Evolutionary conservation across 2,113 vertebrate species (phyloP), one percentile per base, ranked within the genome.

Genomic region (Columba janthina): DNA sequence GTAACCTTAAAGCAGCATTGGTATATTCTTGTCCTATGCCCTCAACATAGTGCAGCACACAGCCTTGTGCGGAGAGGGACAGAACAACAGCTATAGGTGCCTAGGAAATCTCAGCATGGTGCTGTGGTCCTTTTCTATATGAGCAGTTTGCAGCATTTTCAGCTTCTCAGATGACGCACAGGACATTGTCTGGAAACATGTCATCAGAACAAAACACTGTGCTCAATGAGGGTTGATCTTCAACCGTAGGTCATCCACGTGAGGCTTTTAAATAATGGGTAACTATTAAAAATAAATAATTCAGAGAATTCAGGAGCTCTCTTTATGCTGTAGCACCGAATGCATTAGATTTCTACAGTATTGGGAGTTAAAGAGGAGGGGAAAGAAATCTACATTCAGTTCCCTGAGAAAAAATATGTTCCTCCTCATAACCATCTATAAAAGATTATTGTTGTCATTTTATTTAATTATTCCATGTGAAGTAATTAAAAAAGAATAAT

Each of bases 391-490:
- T 87, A 18, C 75, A 81, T 70, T 81, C 88, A 25, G 29, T 75
- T 92, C 69, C 88, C 93, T 58, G 21, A 54, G 80, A 96, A 97
- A 90, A 90, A 46, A 97, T 97, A 56, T 70, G 57, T 93, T 97
- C 86, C 40, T 94, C 89, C 93, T 97, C 96, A 92, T 96, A 97
- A 78, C 77, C 94, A 96, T 92, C 96, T 97, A 95, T 96, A 97
- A 98, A 98, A 97, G 74, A 96, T 97, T 97, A 98, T 97, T 97
- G 94, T 96, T 94, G 97, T 90, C 72, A 84, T 98, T 97, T 97
- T 97, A 97, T 98, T 97, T 98, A 97, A 97, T 98, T 98, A 97
- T 96, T 98, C 90, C 75, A 83, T 96, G 96, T 93, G 93, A 98
- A 96, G 93, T 96, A 97, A 98, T 98, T 98, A 97, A 94, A 97